Conservation (phyloP, 1,140 invertebrate genomes). For the Coenobita brevimanus region DNA sequence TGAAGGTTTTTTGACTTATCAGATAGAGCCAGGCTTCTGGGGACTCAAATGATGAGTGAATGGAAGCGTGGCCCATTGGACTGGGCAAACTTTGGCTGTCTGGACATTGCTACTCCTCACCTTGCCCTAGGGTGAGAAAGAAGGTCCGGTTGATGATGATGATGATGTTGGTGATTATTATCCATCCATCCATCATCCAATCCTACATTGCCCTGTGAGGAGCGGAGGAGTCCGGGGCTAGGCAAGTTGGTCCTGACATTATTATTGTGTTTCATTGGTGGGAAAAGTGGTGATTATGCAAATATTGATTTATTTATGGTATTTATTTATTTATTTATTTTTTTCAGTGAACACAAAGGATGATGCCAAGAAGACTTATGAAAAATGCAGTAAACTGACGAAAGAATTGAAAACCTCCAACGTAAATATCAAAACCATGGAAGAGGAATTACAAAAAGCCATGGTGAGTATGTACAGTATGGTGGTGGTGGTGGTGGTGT, state of each 20-base stretch:
- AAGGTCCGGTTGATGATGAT: background rate
- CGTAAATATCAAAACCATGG: constrained; percentile 46
- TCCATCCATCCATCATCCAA: too few relatives aligned
- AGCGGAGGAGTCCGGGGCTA: too few relatives aligned
- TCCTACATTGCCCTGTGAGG: too few relatives aligned
- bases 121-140: too few relatives aligned
- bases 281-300: background rate
- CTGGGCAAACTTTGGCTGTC: too few relatives aligned
- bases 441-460: constrained; percentile 55
- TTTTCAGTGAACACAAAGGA: constrained; percentile 48
- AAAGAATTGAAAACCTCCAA: constrained; percentile 50
- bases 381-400: constrained; percentile 44
- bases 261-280: background rate
- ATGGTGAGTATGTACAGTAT: constrained; percentile 31
- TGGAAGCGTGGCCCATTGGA: too few relatives aligned
- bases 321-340: background rate
- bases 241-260: too few relatives aligned
- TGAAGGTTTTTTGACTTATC: too few relatives aligned
- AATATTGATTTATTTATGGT: background rate
- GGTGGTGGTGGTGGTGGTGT: background rate
- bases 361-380: constrained; percentile 40
- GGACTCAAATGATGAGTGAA: too few relatives aligned
- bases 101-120: too few relatives aligned
- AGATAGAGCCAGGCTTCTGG: too few relatives aligned
- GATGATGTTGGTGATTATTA: background rate